Evolutionary conservation across 2,888 invertebrate species (phyloP), one percentile per base, ranked within the genome.

Genomic region (Acrobeloides nanus): DNA sequence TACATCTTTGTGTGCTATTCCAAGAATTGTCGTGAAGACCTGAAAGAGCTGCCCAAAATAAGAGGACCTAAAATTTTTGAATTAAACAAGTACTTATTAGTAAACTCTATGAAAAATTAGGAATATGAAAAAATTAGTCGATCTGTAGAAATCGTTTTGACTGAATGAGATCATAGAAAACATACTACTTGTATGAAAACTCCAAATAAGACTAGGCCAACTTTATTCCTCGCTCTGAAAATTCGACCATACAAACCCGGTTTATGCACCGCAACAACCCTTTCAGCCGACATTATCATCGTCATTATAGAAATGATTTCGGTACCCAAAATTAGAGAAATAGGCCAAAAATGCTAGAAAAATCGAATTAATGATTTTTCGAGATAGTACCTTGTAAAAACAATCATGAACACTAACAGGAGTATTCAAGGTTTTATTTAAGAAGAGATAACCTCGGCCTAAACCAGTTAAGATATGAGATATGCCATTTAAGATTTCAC

Each of bases 251-350:
- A 64, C 17, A 47, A 35, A 2, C 48, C 55, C 3, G 64, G 63
- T 8, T 47, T 47, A n/a, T 51, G 48, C 8, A 61, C 58, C 3
- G 61, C 61, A 38, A 51, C 38, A 12, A 55, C 60, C 35, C 64
- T 25, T 46, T 64, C 64, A 8, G 37, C 49, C 7, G 63, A 62
- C 3, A 61, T 43, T 29, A 64, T 49, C n/a, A 64, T 33, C 8
- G 59, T 62, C 37, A 62, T 57, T 35, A 64, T 52, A 8, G 64
- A 55, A 2, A 64, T 63, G 10, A 64, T 54, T 45, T 65, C 62
- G 2, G 65, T 65, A 7, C 65, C 65, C 7, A 65, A 43, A 8
- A 65, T 65, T 10, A 65, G 42, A 0, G 54, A 43, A 26, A 61
- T 57, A 2, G 58, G 58, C 65, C 64, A 65, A 45, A 55, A 64